These are phyloP conservation scores for Catostomus latipinnis DNA, from an alignment of 2,797 vertebrate genomes.

Conservation along the genomic window DNA sequence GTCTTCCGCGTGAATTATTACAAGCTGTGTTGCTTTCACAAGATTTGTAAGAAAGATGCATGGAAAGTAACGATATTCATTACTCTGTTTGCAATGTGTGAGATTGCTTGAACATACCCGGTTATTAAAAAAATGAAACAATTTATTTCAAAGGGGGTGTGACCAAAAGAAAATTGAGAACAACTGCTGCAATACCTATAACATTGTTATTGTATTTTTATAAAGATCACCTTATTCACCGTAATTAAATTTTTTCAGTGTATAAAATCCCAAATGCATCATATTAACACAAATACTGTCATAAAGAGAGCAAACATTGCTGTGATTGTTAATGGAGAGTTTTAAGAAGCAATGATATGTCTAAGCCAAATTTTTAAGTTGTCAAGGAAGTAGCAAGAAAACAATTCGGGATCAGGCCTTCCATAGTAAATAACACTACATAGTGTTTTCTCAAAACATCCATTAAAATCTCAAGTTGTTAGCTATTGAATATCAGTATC, in stretches of 20 bases:
- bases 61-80: neutral
- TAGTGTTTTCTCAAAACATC: neutral
- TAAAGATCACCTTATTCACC: too few species aligned
- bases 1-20: constrained; percentile 1
- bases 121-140: neutral
- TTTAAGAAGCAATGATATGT: neutral
- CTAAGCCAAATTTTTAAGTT: neutral
- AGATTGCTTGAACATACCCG: neutral
- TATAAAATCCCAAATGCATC: neutral
- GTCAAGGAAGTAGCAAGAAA: neutral
- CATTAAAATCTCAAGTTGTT: neutral
- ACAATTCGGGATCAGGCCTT: neutral
- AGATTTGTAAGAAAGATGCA: neutral
- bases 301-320: neutral
- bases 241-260: too few species aligned
- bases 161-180: too few species aligned
- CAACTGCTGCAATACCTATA: too few species aligned
- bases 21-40: neutral
- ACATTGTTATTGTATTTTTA: too few species aligned
- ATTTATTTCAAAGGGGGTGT: too few species aligned
- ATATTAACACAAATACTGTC: neutral
- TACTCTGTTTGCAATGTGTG: neutral
- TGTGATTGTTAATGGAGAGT: neutral
- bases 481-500: neutral
- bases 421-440: neutral